Conservation (phyloP, 1,140 invertebrate genomes). For the Sarcophaga peregrina region DNA sequence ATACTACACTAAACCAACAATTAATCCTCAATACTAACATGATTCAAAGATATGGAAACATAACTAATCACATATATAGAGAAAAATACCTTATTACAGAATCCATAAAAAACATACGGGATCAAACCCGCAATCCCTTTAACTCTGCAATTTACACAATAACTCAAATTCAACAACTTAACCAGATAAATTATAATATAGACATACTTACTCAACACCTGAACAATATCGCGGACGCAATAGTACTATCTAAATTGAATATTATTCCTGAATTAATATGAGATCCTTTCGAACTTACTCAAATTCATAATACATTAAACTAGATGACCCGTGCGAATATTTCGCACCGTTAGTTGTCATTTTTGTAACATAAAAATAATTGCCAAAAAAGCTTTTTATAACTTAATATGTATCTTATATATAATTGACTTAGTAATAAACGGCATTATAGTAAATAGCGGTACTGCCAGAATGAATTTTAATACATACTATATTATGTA, state of each 20-base stretch:
- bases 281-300: neutral
- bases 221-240: slow-evolving; percentile 13
- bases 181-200: slow-evolving; percentile 16
- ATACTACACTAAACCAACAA: neutral
- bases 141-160: slow-evolving; percentile 1
- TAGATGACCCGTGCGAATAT: too few relatives aligned
- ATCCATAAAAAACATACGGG: slow-evolving; percentile 7
- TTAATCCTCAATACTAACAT: neutral
- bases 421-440: too few relatives aligned
- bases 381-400: too few relatives aligned
- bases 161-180: slow-evolving; percentile 1
- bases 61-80: slow-evolving; percentile 2
- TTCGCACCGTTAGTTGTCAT: too few relatives aligned
- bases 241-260: slow-evolving; percentile 3
- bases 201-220: slow-evolving; percentile 13
- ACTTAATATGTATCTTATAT: too few relatives aligned
- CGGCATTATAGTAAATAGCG: too few relatives aligned
- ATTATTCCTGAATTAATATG: slow-evolving; percentile 10
- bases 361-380: too few relatives aligned
- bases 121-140: neutral
- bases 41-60: neutral
- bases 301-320: slow-evolving; percentile 26
- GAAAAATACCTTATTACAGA: neutral
- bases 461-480: too few relatives aligned
- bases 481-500: too few relatives aligned